phyloP scores from a whole-genome alignment of 2,888 invertebrate genomes.

The Smittia sp. region DNA sequence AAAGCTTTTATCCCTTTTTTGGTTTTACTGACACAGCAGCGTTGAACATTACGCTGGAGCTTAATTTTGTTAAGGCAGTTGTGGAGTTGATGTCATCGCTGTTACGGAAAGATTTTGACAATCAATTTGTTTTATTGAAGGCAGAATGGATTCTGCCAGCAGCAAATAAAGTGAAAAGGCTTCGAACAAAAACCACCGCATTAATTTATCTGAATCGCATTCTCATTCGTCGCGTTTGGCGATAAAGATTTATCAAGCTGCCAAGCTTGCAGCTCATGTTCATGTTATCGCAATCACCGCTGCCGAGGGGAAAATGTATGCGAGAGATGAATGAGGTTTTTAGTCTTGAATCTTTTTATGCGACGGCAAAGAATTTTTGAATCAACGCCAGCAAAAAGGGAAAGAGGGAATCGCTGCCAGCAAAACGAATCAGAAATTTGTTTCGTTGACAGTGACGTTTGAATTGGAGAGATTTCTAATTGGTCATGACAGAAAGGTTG shows the following conservation, averaged over 20 bases:
- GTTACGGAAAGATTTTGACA: neutral
- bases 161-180: too few relatives aligned
- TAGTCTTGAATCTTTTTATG: neutral
- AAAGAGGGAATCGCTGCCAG: neutral
- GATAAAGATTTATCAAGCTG: constrained; percentile 14
- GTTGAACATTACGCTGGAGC: too few relatives aligned
- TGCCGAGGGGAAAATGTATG: neutral
- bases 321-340: neutral
- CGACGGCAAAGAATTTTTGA: neutral
- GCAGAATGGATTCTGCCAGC: neutral
- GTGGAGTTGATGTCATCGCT: too few relatives aligned
- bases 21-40: too few relatives aligned
- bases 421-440: neutral
- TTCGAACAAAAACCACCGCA: neutral
- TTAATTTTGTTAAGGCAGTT: too few relatives aligned
- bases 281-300: constrained; percentile 14
- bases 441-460: neutral
- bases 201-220: neutral
- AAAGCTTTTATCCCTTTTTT: too few relatives aligned
- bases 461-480: neutral
- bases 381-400: neutral
- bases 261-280: neutral
- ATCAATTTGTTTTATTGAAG: neutral
- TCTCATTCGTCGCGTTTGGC: neutral
- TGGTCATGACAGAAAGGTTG: neutral